Conservation (phyloP, 2,888 invertebrate species). For the Eupeodes luniger region DNA sequence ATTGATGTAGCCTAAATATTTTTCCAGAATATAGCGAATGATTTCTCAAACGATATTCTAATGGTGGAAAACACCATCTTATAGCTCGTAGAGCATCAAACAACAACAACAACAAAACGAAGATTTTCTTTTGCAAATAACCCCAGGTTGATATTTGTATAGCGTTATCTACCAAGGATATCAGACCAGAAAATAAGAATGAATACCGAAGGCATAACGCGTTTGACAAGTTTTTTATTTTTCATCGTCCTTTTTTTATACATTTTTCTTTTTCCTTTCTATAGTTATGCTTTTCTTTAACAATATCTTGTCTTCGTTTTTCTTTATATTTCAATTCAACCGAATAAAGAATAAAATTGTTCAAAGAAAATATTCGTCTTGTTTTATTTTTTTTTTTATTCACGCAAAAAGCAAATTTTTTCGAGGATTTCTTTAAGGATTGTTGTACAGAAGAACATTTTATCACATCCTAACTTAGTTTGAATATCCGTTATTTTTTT, state of each 20-base stretch:
- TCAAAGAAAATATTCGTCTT: conserved; percentile 19
- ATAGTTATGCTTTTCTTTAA: not conserved
- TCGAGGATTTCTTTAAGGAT: not conserved
- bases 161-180: conserved; percentile 50
- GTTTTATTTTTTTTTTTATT: not conserved
- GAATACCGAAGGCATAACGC: conserved; percentile 23
- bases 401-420: conserved; percentile 17
- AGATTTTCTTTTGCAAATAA: conserved; percentile 49
- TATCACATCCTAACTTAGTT: conserved; percentile 3
- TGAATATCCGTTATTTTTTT: not conserved
- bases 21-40: not conserved
- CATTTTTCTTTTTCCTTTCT: not conserved
- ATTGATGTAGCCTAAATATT: too few relatives aligned
- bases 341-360: conserved; percentile 21
- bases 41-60: conserved; percentile 40
- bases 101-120: not conserved
- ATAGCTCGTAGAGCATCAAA: not conserved
- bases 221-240: conserved; percentile 14
- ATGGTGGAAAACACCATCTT: conserved; percentile 32
- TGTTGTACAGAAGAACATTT: not conserved
- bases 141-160: conserved; percentile 56
- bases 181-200: conserved; percentile 13
- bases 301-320: not conserved
- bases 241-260: not conserved
- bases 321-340: not conserved